Percentiles rank a stretch among this genome's conserved stretches.
Evolutionary conservation across 1,140 invertebrate species (phyloP).

Genomic region (Drosophila lacteicornis): DNA sequence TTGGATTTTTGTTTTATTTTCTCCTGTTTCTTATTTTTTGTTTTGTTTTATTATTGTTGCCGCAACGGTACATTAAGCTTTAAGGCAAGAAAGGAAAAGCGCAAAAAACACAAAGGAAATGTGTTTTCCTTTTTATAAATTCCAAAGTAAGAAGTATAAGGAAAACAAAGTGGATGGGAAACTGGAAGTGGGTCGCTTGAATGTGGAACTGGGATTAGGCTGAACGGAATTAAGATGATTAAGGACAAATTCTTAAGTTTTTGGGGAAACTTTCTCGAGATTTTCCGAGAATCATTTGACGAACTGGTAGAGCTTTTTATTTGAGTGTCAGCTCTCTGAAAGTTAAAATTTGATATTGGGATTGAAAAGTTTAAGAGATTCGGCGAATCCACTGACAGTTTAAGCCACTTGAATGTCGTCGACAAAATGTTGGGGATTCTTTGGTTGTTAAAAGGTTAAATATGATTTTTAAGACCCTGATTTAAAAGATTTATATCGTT

Average conservation of each 20-base stretch:
- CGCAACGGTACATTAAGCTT: conserved; percentile 81
- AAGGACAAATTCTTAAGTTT: conserved; percentile 11
- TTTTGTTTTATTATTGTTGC: conserved; percentile 73
- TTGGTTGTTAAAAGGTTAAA: background rate
- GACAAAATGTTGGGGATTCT: background rate
- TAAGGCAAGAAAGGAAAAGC: conserved; percentile 55
- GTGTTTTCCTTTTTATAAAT: conserved; percentile 25
- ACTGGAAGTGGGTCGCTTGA: conserved; percentile 14
- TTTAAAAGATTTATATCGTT: no score
- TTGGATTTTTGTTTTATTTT: conserved; percentile 48
- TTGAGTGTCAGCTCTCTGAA: background rate
- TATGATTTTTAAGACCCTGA: background rate
- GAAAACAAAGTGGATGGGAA: conserved; percentile 20
- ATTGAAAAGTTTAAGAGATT: conserved; percentile 32
- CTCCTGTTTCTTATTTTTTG: conserved; percentile 23
- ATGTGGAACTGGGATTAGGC: conserved; percentile 33
- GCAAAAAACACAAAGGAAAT: conserved; percentile 50
- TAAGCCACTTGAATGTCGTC: conserved; percentile 4
- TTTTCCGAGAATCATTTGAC: conserved; percentile 29
- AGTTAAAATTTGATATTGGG: conserved; percentile 14
- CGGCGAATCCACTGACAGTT: background rate
- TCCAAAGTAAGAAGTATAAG: conserved; percentile 58
- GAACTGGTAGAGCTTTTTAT: conserved; percentile 8
- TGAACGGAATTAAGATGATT: conserved; percentile 41
- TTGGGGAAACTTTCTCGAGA: conserved; percentile 2